phyloP scores from a whole-genome alignment of 2,888 invertebrate genomes.

The Helobdella robusta region DNA sequence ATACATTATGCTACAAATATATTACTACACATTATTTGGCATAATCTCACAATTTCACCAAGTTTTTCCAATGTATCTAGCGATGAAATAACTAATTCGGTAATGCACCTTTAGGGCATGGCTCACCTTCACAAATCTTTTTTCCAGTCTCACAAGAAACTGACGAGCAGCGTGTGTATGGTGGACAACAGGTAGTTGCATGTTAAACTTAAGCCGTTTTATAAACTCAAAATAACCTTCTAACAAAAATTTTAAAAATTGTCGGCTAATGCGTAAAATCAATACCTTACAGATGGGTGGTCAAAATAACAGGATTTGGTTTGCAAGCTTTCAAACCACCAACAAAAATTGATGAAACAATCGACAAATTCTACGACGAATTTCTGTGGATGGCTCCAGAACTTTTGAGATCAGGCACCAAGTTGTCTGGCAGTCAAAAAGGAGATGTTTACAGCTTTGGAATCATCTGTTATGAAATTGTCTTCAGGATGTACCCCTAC shows the following conservation, averaged over 20 bases:
- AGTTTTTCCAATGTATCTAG: too few species aligned
- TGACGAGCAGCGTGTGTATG: slow-evolving; percentile 9
- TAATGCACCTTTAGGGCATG: slow-evolving; percentile 9
- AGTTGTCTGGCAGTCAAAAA: slow-evolving; percentile 21
- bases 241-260: too few species aligned
- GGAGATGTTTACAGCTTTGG: slow-evolving; percentile 28
- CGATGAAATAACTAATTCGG: not conserved
- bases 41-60: too few species aligned
- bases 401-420: slow-evolving; percentile 6
- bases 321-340: not conserved
- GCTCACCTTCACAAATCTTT: slow-evolving; percentile 17
- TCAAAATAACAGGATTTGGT: slow-evolving; percentile 14
- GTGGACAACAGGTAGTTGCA: slow-evolving; percentile 5
- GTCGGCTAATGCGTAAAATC: too few species aligned
- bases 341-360: not conserved
- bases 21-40: too few species aligned
- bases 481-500: slow-evolving; percentile 21
- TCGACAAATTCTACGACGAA: slow-evolving; percentile 9
- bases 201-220: too few species aligned
- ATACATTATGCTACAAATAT: too few species aligned
- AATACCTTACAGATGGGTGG: slow-evolving; percentile 14
- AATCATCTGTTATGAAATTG: slow-evolving; percentile 17
- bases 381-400: slow-evolving; percentile 29
- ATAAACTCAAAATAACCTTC: too few species aligned
- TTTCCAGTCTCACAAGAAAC: slow-evolving; percentile 12